phyloP scores from a whole-genome alignment of 2,888 invertebrate species.

The Lochmaea crataegi region DNA sequence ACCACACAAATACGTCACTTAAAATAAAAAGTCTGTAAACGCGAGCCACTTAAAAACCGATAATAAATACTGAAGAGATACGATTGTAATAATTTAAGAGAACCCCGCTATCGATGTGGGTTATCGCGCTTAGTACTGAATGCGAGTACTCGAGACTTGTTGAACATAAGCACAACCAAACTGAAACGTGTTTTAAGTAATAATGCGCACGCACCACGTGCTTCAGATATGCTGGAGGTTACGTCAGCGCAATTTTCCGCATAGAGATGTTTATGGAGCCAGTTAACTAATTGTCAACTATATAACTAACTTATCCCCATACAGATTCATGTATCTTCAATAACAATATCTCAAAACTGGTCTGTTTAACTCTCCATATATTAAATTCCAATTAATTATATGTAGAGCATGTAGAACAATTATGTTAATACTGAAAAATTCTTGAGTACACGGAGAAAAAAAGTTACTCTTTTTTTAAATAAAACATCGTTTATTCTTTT shows the following conservation, averaged over 20 bases:
- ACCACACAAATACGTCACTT: constrained; percentile 29
- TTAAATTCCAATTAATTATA: background rate
- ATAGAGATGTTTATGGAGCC: background rate
- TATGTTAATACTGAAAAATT: background rate
- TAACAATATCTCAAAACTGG: background rate
- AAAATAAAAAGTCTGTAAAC: constrained; percentile 18
- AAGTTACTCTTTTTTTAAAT: too few species aligned
- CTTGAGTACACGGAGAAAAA: background rate
- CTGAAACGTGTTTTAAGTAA: constrained; percentile 39
- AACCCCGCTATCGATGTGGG: constrained; percentile 17
- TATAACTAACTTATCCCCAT: background rate
- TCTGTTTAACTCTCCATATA: background rate
- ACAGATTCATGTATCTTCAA: background rate
- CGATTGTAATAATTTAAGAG: constrained; percentile 20
- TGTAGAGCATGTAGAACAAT: too few species aligned
- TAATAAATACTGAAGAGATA: constrained; percentile 28
- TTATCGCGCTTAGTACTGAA: constrained; percentile 46
- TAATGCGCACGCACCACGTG: constrained; percentile 53
- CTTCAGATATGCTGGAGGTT: constrained; percentile 31
- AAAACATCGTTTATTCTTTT: too few species aligned
- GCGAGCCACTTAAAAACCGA: constrained; percentile 19
- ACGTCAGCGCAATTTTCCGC: constrained; percentile 8
- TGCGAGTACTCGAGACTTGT: constrained; percentile 47
- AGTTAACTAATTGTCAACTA: background rate
- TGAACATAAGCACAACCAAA: constrained; percentile 44